Base-by-base conservation (phyloP, 2,888 invertebrate species). In the Platycheirus rosarum region DNA sequence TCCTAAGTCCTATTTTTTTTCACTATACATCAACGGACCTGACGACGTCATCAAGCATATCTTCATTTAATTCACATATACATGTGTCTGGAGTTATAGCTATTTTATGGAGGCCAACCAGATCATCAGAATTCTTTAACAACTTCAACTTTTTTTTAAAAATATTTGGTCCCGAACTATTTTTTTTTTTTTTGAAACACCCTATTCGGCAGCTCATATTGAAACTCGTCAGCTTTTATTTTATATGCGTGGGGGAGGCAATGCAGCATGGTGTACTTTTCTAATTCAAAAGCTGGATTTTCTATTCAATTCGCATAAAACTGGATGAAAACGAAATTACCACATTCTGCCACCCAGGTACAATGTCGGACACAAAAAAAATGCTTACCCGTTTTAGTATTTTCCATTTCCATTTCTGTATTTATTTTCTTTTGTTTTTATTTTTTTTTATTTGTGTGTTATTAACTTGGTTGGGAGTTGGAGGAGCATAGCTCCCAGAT, bases 251-350 rank as follows among this genome's bases (percentile, higher is more conserved):
- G 13, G 23, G 14, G 9, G 29, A 42, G 63, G 55, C 23, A 23
- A 46, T 46, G 2, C 26, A 44, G 16, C 32, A 16, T 32, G 49
- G 80, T 80, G 53, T 76, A 53, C 60, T 57, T 80, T 82, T 77
- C 82, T 82, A 82, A 82, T 82, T 76, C 76, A 26, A 71, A 55
- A 37, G 37, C 66, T 48, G 71, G 55, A 62, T 71, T n/a, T n/a
- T 53, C 76, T 71, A 82, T 82, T 71, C 71, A 76, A 82, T 66
- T 82, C 62, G 66, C 71, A 63, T 62, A 68, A 71, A 71, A 32
- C 55, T 32, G 55, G 76, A 76, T 82, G 71, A 82, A 82, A 82
- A 76, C 71, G 76, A 77, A 82, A 68, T 77, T 82, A 76, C 82
- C 77, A 63, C 80, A 66, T 76, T 76, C 71, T 48, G 55, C 82